phyloP scores from a whole-genome alignment of 2,888 invertebrate genomes.

The Drosophila buzzatii region DNA sequence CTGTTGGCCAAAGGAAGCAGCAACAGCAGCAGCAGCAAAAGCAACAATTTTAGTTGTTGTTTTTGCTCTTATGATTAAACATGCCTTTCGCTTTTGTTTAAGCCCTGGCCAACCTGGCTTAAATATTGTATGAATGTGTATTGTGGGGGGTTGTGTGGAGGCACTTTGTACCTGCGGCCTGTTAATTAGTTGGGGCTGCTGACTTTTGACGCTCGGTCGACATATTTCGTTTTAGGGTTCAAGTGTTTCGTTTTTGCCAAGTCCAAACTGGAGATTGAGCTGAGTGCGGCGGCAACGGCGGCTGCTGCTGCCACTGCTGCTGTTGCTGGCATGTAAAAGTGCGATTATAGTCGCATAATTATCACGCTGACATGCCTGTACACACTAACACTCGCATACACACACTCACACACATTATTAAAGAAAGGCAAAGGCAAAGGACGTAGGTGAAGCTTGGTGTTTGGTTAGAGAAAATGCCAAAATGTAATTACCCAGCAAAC shows the following conservation, averaged over 20 bases:
- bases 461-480: slow-evolving; percentile 69
- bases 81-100: slow-evolving; percentile 80
- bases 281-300: not conserved
- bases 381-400: slow-evolving; percentile 41
- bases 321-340: slow-evolving; percentile 76
- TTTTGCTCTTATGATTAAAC: slow-evolving; percentile 81
- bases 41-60: slow-evolving; percentile 69
- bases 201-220: slow-evolving; percentile 75
- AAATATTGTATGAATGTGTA: slow-evolving; percentile 71
- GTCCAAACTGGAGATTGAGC: slow-evolving; percentile 14
- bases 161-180: slow-evolving; percentile 72
- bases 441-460: not conserved
- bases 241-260: slow-evolving; percentile 52
- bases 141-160: not conserved
- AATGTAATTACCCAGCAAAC: slow-evolving; percentile 81
- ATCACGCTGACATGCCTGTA: slow-evolving; percentile 77
- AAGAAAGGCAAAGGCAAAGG: slow-evolving; percentile 1
- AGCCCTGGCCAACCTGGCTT: slow-evolving; percentile 68
- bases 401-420: slow-evolving; percentile 15
- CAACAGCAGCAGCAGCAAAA: slow-evolving; percentile 25
- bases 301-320: slow-evolving; percentile 22
- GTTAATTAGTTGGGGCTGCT: slow-evolving; percentile 77
- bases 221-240: slow-evolving; percentile 77
- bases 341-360: slow-evolving; percentile 82
- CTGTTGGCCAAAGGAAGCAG: slow-evolving; percentile 64